Base-by-base conservation (phyloP, 2,888 invertebrate species). In the Smittia sp. region DNA sequence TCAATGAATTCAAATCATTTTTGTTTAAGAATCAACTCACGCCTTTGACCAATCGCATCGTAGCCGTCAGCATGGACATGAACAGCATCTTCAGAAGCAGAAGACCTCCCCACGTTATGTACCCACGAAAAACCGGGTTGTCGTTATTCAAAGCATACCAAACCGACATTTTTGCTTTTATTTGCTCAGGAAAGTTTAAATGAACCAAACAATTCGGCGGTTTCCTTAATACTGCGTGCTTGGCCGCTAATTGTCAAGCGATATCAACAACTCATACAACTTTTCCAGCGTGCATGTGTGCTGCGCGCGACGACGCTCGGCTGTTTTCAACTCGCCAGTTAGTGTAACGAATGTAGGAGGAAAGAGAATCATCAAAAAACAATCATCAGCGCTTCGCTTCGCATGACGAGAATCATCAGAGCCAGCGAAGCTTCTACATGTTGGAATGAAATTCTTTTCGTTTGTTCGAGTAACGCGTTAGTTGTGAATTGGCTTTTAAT, bases 71-170 rank as follows among this genome's bases (percentile, higher is more conserved):
- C 1, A 77, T 39, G 3, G 78, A 75, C 80, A 81, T 80, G 3
- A 76, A 63, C 18, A 81, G 74, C 74, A 80, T 77, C 76, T 82
- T 82, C n/a, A 80, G 70, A 1, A 78, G 76, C 54, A 82, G 75
- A 25, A 81, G 62, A 3, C 77, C 76, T 15, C 77, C 75, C 75
- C 81, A 80, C 74, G 80, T 79, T 0, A 78, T 74, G 75, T 78
- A 80, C 3, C 77, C 76, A 27, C 75, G 75, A 75, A 80, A 79
- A 9, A 79, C 78, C n/a, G 79, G 54, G 58, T 75, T 75, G 13
- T 58, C 32, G 15, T 58, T 25, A 39, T 62, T 62, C 22, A 72
- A 22, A 18, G 38, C 38, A 38, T 72, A 27, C 2, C 15, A 69
- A 69, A 52, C 52, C 9, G 46, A n/a, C 68, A 69, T 69, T 27